phyloP scores from a whole-genome alignment of 1,140 invertebrate species.

The Drosophila eugracilis region DNA sequence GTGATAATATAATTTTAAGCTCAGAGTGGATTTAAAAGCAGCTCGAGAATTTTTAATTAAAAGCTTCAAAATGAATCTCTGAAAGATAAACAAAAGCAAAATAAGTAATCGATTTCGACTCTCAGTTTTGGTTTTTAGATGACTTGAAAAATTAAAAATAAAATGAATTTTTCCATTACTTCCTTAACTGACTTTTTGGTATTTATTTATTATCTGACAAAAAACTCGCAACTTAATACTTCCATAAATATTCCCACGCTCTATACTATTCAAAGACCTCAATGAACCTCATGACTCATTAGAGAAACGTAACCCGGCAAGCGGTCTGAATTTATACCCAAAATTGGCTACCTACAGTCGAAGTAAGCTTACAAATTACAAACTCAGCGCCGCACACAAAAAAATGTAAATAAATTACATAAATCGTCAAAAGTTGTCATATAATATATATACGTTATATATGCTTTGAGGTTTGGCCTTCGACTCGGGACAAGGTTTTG shows the following conservation, averaged over 20 bases:
- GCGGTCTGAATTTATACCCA: constrained; percentile 26
- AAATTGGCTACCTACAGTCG: constrained; percentile 23
- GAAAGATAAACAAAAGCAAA: constrained; percentile 1
- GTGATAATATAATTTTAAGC: constrained; percentile 28
- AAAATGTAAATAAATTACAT: constrained; percentile 42
- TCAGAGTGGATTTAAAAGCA: not conserved
- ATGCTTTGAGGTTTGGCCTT: constrained; percentile 48
- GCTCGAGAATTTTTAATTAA: constrained; percentile 16
- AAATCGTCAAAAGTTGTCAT: constrained; percentile 58
- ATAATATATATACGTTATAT: too few relatives aligned
- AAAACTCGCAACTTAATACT: not conserved
- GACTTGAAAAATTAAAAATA: too few relatives aligned
- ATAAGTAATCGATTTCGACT: too few relatives aligned
- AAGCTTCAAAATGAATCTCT: not conserved
- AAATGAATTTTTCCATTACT: not conserved
- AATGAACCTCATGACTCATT: constrained; percentile 35
- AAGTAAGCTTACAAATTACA: constrained; percentile 48
- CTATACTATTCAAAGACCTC: constrained; percentile 5
- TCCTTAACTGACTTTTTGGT: not conserved
- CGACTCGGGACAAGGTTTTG: constrained; percentile 51
- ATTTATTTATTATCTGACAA: not conserved
- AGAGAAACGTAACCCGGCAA: constrained; percentile 16
- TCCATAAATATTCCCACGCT: constrained; percentile 46
- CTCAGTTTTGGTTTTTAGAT: too few relatives aligned
- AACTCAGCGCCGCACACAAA: constrained; percentile 13